Evolutionary conservation across 2,888 invertebrate species (phyloP), one percentile per base, ranked within the genome.

Genomic region (Dolichopus griseipennis): DNA sequence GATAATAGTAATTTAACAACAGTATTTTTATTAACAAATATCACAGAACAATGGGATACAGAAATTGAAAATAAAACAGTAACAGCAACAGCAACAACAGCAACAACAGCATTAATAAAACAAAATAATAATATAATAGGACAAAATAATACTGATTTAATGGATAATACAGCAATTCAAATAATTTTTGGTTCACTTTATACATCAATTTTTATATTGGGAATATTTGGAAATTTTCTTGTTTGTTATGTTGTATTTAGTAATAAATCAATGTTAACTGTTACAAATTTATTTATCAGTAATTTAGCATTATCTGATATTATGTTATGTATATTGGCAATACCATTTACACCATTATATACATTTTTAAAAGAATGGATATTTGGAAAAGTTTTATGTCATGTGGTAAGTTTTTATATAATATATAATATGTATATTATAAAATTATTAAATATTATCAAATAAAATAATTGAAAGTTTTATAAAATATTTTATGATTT

Each of bases 221-320:
- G 98, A 3, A 84, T 95, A 1, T 88, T 91, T 74, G 97, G 97
- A 0, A 97, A 97, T 80, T 85, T 90, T 0, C 83, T 98, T 21
- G 97, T 98, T 27, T 95, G 95, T 76, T 97, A 90, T 78, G 96
- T 98, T 20, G 97, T 99, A 8, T 86, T 92, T 52, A 85, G 94
- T 41, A 97, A 96, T 82, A 90, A 90, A 73, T 91, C 93, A 37
- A 97, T 98, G 97, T 97, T 97, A 78, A 96, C 97, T 0, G 97
- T 98, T 61, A 98, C 98, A 5, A 98, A 98, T 80, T 87, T 96
- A 67, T 98, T 98, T 83, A 98, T 98, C 77, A 93, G 95, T 63
- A 98, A 98, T 79, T 83, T 99, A 75, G 98, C 98, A 0, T 83
- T 97, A 43, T 95, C 96, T 10, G 98, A 99, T 79, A 93, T 98